Evolutionary conservation across 2,888 invertebrate genomes (phyloP), one percentile per base, ranked within the genome.

Genomic region (Rhynchonema sp.): DNA sequence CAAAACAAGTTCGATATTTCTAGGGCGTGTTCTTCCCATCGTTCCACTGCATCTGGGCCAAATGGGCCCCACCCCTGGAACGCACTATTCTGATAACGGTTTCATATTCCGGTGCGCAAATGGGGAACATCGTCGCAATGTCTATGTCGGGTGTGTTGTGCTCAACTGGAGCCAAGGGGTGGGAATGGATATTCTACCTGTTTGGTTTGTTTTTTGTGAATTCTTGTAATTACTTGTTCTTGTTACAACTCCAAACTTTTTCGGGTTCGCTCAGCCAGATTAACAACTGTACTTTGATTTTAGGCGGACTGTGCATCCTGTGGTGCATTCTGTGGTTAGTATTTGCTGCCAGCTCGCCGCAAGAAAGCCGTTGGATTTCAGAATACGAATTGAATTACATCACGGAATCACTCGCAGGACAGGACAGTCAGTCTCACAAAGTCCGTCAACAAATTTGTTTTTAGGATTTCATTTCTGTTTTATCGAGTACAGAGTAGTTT

Each of bases 11-110:
- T 27, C 13, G 25, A 29, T 27, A 22, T 23, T 27, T 54, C 46
- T 61, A 74, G 68, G 75, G 75, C 28, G 87, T 89, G 3, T 87
- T 87, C 9, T 90, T 87, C 75, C 92, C 92, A 23, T 85, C 89
- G 0, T 89, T 91, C 87, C 88, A 91, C 74, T 84, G 85, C 25
- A 84, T 92, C 83, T 78, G 91, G 69, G 87, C 90, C 0, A 80
- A 83, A 64, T 92, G 92, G 92, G 86, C 90, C 58, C 91, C 91
- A 6, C 90, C 89, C 1, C 74, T 86, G 68, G 92, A 92, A 74
- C 80, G 90, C 67, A 86, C 86, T 59, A 86, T 86, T 74, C 85
- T 91, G 74, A 88, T 87, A 13, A 87, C 88, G 30, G 81, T 73
- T 57, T 69, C 69, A n/a, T 72, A 69, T 64, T 71, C 73, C 2